Conservation (phyloP, 2,888 invertebrate genomes). For the Spisula solida region DNA sequence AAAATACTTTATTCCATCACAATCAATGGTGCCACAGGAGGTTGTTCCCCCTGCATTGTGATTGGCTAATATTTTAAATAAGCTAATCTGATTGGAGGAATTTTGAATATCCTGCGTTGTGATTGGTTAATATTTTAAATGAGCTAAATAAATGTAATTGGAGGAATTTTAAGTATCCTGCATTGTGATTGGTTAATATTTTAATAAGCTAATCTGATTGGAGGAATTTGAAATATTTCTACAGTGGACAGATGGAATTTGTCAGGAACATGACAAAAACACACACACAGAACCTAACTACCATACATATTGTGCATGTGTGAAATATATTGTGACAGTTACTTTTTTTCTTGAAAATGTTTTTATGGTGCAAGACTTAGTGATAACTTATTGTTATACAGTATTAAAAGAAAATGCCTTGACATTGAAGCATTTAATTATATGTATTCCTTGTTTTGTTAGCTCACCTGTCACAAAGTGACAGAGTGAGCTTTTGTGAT, state of each 20-base stretch:
- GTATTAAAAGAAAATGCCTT: conserved; percentile 11
- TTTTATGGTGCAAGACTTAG: background rate
- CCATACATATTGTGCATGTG: no score
- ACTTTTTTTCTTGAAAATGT: background rate
- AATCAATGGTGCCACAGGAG: conserved; percentile 81
- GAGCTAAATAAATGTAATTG: background rate
- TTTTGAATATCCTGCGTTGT: conserved; percentile 54
- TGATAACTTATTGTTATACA: conserved; percentile 11
- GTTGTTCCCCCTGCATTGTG: conserved; percentile 69
- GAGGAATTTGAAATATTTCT: background rate
- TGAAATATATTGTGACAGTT: background rate
- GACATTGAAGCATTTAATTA: background rate
- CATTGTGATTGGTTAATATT: conserved; percentile 48
- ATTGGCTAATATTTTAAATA: conserved; percentile 6
- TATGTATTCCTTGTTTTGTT: background rate
- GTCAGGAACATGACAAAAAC: background rate
- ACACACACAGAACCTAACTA: background rate
- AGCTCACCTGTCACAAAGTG: no score
- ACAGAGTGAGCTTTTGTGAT: no score
- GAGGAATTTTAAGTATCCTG: conserved; percentile 31
- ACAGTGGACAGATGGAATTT: background rate
- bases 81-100: background rate
- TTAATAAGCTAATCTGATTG: background rate
- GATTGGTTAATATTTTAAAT: conserved; percentile 1
- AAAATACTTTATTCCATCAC: conserved; percentile 86